phyloP scores from a whole-genome alignment of 2,113 vertebrate species.

The Pelvicachromis taeniatus region DNA sequence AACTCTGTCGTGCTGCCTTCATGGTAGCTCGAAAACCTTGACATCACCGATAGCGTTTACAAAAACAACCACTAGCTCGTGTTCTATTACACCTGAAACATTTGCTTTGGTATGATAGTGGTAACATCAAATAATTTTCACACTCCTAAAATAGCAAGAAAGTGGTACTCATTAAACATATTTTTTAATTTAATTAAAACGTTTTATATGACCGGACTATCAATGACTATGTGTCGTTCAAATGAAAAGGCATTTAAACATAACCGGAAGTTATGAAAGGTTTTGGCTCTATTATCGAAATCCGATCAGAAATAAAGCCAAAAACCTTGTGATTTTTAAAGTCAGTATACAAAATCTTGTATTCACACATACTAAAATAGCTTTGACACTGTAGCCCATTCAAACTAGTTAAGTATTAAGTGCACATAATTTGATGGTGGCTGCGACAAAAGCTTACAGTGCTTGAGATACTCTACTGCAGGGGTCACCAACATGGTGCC shows the following conservation, averaged over 20 bases:
- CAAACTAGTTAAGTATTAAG: not conserved
- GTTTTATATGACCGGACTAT: not conserved
- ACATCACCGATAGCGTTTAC: not conserved
- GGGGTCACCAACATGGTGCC: too few species aligned
- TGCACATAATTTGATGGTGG: not conserved
- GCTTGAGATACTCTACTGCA: not conserved
- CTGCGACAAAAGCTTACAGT: not conserved
- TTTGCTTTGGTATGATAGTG: not conserved
- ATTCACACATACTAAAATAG: not conserved
- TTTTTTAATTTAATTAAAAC: not conserved
- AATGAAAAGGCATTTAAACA: not conserved
- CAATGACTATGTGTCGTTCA: not conserved
- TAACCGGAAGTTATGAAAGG: not conserved
- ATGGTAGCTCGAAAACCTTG: not conserved
- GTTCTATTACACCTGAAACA: not conserved
- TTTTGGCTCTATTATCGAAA: not conserved
- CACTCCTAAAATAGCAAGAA: not conserved
- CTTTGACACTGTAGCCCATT: not conserved
- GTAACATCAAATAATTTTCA: not conserved
- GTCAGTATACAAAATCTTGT: not conserved
- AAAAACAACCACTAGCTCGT: not conserved
- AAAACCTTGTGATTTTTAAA: not conserved
- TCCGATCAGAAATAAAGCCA: not conserved
- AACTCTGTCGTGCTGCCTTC: not conserved
- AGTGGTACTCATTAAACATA: not conserved